Percentiles rank a stretch among this genome's conserved stretches.
Evolutionary conservation across 2,888 invertebrate species (phyloP).

Genomic region (Charanyca ferruginea): DNA sequence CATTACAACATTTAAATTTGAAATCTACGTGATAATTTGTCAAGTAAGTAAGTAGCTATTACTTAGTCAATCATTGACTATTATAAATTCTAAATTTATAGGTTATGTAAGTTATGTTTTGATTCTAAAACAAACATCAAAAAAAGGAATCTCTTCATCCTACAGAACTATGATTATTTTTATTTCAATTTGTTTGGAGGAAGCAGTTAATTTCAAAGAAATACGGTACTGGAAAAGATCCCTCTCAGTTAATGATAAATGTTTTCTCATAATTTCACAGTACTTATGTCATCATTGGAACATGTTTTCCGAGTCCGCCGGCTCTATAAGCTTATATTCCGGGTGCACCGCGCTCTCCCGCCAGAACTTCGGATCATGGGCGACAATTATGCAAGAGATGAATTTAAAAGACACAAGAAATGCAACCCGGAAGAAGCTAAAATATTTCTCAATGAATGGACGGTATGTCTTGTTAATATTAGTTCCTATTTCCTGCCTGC

Average conservation of each 20-base stretch:
- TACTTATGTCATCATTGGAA: conserved; percentile 69
- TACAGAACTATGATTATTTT: too few species aligned
- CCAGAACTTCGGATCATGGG: conserved; percentile 93
- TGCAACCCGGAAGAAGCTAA: conserved; percentile 93
- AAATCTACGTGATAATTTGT: not conserved
- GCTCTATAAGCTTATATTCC: conserved; percentile 95
- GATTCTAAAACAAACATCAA: not conserved
- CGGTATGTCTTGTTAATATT: conserved; percentile 89
- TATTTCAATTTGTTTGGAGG: not conserved
- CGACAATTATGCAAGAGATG: conserved; percentile 95
- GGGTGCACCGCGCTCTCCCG: conserved; percentile 95
- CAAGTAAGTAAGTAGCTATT: conserved; percentile 6
- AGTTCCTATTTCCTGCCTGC: not conserved
- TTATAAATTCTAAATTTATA: conserved; percentile 18
- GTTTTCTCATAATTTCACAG: conserved; percentile 40
- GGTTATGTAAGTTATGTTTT: conserved; percentile 45
- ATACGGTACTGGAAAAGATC: too few species aligned
- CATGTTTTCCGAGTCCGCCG: conserved; percentile 93
- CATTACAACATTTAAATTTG: not conserved
- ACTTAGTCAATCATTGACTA: too few species aligned
- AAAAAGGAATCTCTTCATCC: not conserved
- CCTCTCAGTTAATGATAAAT: not conserved
- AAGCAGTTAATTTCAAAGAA: not conserved
- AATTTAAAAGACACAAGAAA: conserved; percentile 96
- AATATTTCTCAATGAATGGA: conserved; percentile 97